Conservation (phyloP, 2,888 invertebrate species). For the Spodoptera picta region DNA sequence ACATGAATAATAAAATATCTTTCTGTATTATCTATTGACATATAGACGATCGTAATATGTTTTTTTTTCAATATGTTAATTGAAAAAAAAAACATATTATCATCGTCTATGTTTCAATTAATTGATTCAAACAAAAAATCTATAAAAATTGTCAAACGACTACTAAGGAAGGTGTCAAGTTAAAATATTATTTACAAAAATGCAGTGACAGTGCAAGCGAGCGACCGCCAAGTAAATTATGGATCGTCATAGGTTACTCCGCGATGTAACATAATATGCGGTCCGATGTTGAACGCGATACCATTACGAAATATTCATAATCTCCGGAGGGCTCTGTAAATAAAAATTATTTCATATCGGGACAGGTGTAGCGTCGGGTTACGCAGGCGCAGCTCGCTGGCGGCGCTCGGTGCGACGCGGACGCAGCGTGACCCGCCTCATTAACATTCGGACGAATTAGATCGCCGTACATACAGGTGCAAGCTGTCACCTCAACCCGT, state of each 20-base stretch:
- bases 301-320: slow-evolving; percentile 81
- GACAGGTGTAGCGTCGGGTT: slow-evolving; percentile 87
- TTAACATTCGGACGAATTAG: slow-evolving; percentile 84
- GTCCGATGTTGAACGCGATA: slow-evolving; percentile 77
- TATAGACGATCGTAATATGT: too few relatives aligned
- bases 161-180: slow-evolving; percentile 72
- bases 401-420: slow-evolving; percentile 43
- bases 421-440: slow-evolving; percentile 62
- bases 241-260: slow-evolving; percentile 74
- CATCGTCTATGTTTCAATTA: slow-evolving; percentile 39
- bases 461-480: slow-evolving; percentile 76
- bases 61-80: too few relatives aligned
- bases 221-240: slow-evolving; percentile 72
- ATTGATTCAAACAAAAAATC: slow-evolving; percentile 48
- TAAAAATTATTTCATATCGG: slow-evolving; percentile 83
- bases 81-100: slow-evolving; percentile 24
- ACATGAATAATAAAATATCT: background rate
- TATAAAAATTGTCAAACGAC: slow-evolving; percentile 61
- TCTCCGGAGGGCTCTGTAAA: slow-evolving; percentile 83
- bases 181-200: slow-evolving; percentile 65
- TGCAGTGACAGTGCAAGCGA: slow-evolving; percentile 50
- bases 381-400: slow-evolving; percentile 61
- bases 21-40: slow-evolving; percentile 16
- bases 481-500: slow-evolving; percentile 74
- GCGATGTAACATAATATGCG: slow-evolving; percentile 82